Evolutionary conservation across 2,113 vertebrate genomes (phyloP).

Genomic region (Hyperopisus bebe): DNA sequence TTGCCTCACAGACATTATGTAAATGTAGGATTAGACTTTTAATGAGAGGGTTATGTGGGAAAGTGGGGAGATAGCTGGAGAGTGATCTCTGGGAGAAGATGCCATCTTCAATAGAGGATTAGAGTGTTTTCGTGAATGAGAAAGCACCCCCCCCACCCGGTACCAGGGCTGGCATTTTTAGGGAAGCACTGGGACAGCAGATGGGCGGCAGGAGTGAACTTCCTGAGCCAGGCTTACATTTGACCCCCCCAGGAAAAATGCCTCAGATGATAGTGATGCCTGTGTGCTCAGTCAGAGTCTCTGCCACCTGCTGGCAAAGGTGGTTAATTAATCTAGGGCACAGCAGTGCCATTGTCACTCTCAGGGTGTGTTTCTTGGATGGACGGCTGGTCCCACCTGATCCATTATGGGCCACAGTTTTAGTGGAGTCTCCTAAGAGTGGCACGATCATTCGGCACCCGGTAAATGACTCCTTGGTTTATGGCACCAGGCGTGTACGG

Average conservation of each 20-base stretch:
- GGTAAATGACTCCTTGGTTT: neutral
- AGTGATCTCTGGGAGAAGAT: conserved; percentile 53
- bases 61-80: conserved; percentile 40
- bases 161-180: neutral
- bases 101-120: conserved; percentile 57
- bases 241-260: neutral
- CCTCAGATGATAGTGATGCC: neutral
- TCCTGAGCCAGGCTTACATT: conserved; percentile 1
- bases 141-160: neutral
- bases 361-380: neutral
- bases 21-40: conserved; percentile 24
- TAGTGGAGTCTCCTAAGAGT: neutral
- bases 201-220: neutral
- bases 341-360: neutral
- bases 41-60: conserved; percentile 39
- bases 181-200: neutral
- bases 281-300: neutral
- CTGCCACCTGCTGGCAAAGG: neutral
- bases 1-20: conserved; percentile 19
- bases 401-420: neutral
- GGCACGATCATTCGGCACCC: neutral
- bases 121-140: neutral
- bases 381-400: neutral
- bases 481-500: neutral
- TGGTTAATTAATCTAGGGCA: conserved; percentile 5